Evolutionary conservation across 2,888 invertebrate genomes (phyloP).

Genomic region (Falcaria lacertinaria): DNA sequence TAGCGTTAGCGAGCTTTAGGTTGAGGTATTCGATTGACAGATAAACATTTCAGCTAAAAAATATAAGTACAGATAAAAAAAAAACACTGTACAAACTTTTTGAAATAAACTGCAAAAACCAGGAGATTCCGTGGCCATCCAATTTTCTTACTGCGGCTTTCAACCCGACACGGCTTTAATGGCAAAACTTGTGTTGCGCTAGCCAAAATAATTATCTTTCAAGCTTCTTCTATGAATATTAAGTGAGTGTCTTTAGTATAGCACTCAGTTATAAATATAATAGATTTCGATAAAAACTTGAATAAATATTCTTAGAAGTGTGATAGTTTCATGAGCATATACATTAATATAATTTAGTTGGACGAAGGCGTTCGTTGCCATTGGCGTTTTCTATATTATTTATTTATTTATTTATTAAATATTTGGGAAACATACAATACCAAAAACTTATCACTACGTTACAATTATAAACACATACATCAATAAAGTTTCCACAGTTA

Average conservation of each 20-base stretch:
- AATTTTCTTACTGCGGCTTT: conserved; percentile 30
- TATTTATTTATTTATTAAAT: no score
- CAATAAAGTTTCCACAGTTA: no score
- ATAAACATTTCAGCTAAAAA: no score
- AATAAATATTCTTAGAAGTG: not conserved
- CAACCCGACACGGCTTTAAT: conserved; percentile 22
- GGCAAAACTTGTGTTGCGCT: conserved; percentile 27
- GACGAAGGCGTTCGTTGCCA: no score
- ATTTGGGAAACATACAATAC: no score
- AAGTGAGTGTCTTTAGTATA: conserved; percentile 3
- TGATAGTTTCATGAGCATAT: no score
- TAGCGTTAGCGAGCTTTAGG: no score
- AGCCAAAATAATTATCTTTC: conserved; percentile 40
- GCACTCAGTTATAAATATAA: not conserved
- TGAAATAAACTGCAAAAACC: not conserved
- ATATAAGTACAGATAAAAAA: not conserved
- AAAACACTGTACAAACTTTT: not conserved
- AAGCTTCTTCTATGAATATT: conserved; percentile 11
- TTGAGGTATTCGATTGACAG: no score
- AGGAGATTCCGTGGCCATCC: conserved; percentile 27
- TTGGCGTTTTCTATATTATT: no score
- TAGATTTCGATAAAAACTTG: not conserved
- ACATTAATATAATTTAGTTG: no score
- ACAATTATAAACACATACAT: no score
- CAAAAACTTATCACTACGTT: no score